A percentile compares a stretch with the other conserved stretches of the same genome.
These are phyloP conservation scores for Tetraodon nigroviridis DNA, from an alignment of 2,113 vertebrate species.

Conservation along the genomic window DNA sequence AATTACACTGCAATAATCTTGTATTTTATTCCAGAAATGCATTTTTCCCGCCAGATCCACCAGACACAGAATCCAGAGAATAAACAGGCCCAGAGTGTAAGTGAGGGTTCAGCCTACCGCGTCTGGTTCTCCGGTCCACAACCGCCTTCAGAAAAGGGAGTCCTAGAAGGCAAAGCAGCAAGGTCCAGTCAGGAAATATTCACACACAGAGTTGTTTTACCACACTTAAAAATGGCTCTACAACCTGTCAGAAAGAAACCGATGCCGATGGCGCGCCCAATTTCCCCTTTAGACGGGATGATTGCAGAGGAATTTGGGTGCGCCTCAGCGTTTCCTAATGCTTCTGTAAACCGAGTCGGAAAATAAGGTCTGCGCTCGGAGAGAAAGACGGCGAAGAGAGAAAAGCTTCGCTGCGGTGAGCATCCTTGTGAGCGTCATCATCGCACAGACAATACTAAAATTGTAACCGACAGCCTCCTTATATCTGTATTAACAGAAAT, in stretches of 20 bases:
- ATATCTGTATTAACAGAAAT: conserved; percentile 2
- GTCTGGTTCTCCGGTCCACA: not conserved
- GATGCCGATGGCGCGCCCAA: conserved; percentile 54
- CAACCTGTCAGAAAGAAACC: conserved; percentile 40
- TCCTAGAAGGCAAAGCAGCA: not conserved
- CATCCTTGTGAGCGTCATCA: conserved; percentile 38
- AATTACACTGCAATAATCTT: too few relatives aligned
- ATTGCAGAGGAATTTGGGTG: conserved; percentile 64
- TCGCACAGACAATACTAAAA: conserved; percentile 1
- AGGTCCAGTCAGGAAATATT: conserved; percentile 3
- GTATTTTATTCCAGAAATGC: too few relatives aligned
- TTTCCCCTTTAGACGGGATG: conserved; percentile 62
- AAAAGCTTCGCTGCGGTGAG: conserved; percentile 44
- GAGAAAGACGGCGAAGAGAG: conserved; percentile 50
- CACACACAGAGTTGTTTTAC: conserved; percentile 8
- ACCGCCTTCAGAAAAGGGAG: conserved; percentile 8
- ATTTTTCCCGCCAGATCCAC: too few relatives aligned
- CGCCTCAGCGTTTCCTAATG: conserved; percentile 69
- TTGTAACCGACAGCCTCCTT: not conserved
- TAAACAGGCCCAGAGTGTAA: too few relatives aligned
- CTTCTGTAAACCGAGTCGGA: conserved; percentile 71
- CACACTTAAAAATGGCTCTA: conserved; percentile 2
- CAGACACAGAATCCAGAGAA: too few relatives aligned
- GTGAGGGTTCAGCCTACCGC: too few relatives aligned
- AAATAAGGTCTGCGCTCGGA: conserved; percentile 61